Evolutionary conservation across 2,113 vertebrate species (phyloP), one percentile per base, ranked within the genome.

Genomic region (Polypterus bichir): DNA sequence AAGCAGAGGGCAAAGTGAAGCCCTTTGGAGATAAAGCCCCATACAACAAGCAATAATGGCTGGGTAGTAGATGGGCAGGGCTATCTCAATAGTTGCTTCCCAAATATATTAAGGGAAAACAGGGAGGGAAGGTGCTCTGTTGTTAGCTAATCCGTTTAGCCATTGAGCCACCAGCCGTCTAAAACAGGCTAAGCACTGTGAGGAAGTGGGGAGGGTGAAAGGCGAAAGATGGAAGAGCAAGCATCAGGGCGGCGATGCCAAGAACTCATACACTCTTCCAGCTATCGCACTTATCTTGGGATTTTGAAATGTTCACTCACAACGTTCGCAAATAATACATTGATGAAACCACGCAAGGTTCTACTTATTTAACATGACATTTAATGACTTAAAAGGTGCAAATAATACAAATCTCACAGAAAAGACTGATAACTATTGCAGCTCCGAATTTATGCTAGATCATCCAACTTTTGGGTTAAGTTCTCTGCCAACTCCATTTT

Each of bases 1-100:
- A 97, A 77, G 86, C 85, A 74, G 85, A 82, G 94, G 93, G 91
- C 92, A 93, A 92, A 90, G 86, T 92, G 86, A 86, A 87, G 91
- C 86, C 80, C 83, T 84, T 81, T 77, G 81, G 78, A 85, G 84
- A 95, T 92, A 95, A 92, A 93, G 90, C 88, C 80, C 85, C 86
- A 93, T 92, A 93, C 85, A 97, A 80, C 82, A 79, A 61, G 72
- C 77, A 88, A 96, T 97, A 93, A 92, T 90, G 88, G 86, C 71
- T 59, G 84, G 83, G 79, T 85, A 93, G 89, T 91, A 86, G 87
- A 91, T 89, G 89, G 92, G 90, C 85, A 71, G 86, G 86, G 75
- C 80, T 80, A 72, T 83, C 82, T 94, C 89, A 93, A 95, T 93
- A 88, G 88, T 86, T 71, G 75, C 80, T 81, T 82, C 77, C 76